Evolutionary conservation across 2,797 vertebrate genomes (phyloP), one percentile per base, ranked within the genome.

Genomic region (Lateolabrax maculatus): DNA sequence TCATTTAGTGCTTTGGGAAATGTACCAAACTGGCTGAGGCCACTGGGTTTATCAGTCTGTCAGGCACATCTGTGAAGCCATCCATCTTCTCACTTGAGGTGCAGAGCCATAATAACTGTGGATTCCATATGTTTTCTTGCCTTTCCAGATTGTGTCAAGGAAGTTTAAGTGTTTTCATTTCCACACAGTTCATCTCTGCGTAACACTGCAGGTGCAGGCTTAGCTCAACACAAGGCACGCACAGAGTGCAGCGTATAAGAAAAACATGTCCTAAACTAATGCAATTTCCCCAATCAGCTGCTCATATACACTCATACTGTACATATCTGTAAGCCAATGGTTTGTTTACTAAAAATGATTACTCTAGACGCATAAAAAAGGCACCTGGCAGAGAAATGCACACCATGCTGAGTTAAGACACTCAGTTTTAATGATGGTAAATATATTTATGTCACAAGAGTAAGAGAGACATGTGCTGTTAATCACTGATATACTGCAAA

Each of bases 91-190:
- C 76, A 78, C 68, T 87, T 82, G 80, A 88, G 90, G 85, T 81
- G 73, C 82, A 25, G 61, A 80, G 76, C 84, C 83, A 79, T 80
- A 89, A 92, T 92, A 88, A 86, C 85, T 79, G 80, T 78, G 76
- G 74, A 85, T 85, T 90, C 88, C 87, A 87, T 83, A 89, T 85
- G 90, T 89, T 91, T 87, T 84, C 76, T 80, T 43, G 64, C 75
- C 80, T 83, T 86, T 87, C 80, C 86, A 90, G 88, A 90, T 92
- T 84, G 83, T 90, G 88, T 92, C 87, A 89, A 80, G 81, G 85
- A 92, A 91, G 84, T 90, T 90, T 84, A 85, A 91, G 81, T 86
- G 89, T 90, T 93, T 93, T 89, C 84, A 84, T 91, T 91, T 91
- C 83, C 89, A 90, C 85, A 76, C 80, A 70, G 84, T 83, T 87